These are phyloP conservation scores for Drosophila merina DNA, from an alignment of 2,888 invertebrate species.

Conservation along the genomic window DNA sequence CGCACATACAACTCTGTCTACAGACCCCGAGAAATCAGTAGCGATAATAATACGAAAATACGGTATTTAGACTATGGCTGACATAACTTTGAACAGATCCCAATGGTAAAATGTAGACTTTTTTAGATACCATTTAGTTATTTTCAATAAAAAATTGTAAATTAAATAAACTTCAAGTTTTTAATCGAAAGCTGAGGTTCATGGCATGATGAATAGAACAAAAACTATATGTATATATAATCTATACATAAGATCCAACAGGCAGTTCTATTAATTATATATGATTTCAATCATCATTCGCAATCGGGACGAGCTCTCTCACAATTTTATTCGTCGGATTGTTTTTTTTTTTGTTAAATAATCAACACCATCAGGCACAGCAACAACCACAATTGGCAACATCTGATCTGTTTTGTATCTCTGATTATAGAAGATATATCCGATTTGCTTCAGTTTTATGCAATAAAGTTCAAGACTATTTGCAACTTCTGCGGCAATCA, in stretches of 20 bases:
- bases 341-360: background rate
- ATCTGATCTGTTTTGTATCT: slow-evolving; percentile 17
- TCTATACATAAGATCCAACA: slow-evolving; percentile 44
- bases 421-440: slow-evolving; percentile 1
- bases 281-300: slow-evolving; percentile 4
- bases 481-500: slow-evolving; percentile 46
- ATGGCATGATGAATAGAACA: slow-evolving; percentile 70
- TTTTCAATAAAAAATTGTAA: slow-evolving; percentile 45
- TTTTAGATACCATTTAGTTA: slow-evolving; percentile 13
- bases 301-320: slow-evolving; percentile 32
- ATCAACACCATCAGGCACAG: slow-evolving; percentile 63
- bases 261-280: slow-evolving; percentile 31
- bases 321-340: slow-evolving; percentile 53
- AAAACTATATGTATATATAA: slow-evolving; percentile 56
- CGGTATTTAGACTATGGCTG: slow-evolving; percentile 37
- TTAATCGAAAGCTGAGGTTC: slow-evolving; percentile 65
- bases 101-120: slow-evolving; percentile 62
- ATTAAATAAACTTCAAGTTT: slow-evolving; percentile 65
- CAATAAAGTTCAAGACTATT: slow-evolving; percentile 58
- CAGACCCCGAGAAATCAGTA: slow-evolving; percentile 62
- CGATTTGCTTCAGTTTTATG: slow-evolving; percentile 63
- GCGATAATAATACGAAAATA: slow-evolving; percentile 45
- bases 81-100: slow-evolving; percentile 77
- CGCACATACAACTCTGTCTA: slow-evolving; percentile 62
- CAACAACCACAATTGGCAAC: slow-evolving; percentile 80